phyloP scores from a whole-genome alignment of 2,797 vertebrate genomes.

The Gambusia yucatana region DNA sequence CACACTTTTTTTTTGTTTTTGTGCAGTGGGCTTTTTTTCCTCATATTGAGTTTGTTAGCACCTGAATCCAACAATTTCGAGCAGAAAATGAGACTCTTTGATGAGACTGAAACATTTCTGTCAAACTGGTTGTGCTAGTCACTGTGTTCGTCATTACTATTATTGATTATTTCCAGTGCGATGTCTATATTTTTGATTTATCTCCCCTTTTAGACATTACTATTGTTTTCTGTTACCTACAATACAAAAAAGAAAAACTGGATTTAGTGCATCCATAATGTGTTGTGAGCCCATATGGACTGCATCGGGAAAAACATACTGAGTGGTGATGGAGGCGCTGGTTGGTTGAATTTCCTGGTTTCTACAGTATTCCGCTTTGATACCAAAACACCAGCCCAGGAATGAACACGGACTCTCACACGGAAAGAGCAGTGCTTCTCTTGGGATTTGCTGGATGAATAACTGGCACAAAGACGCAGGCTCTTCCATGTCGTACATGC shows the following conservation, averaged over 20 bases:
- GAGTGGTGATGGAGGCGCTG: constrained; percentile 64
- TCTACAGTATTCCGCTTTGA: constrained; percentile 55
- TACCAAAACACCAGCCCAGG: constrained; percentile 68
- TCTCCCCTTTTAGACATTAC: constrained; percentile 32
- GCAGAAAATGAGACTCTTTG: constrained; percentile 54
- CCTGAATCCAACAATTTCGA: constrained; percentile 61
- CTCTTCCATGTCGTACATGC: constrained; percentile 68
- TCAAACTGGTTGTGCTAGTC: constrained; percentile 30
- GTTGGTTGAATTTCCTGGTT: constrained; percentile 51
- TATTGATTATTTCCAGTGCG: constrained; percentile 20
- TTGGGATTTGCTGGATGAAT: constrained; percentile 64
- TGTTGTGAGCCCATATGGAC: constrained; percentile 67
- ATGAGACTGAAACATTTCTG: constrained; percentile 42
- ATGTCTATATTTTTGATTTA: constrained; percentile 39
- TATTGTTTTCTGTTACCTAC: constrained; percentile 39
- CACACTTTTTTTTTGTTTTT: constrained; percentile 60
- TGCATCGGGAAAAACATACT: constrained; percentile 74
- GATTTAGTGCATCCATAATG: constrained; percentile 47
- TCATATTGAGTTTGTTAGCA: constrained; percentile 37
- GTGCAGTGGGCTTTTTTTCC: constrained; percentile 44
- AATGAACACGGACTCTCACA: constrained; percentile 74
- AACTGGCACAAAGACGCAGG: constrained; percentile 71
- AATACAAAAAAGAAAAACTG: constrained; percentile 41
- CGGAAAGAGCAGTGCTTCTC: constrained; percentile 76
- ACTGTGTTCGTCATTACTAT: constrained; percentile 47